Conservation (phyloP, 2,888 invertebrate genomes). For the Phalera bucephala region DNA sequence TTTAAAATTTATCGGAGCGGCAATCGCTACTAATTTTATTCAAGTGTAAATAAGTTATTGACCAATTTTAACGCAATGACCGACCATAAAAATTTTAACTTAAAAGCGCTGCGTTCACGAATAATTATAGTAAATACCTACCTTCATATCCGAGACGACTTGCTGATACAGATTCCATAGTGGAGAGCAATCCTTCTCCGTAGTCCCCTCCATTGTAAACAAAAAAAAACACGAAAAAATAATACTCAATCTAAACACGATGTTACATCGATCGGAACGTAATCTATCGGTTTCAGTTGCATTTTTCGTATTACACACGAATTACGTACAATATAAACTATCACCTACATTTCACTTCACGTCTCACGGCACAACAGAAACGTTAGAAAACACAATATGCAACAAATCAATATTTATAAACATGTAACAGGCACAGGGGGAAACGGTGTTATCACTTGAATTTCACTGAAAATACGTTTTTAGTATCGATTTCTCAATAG, state of each 20-base stretch:
- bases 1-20: no score
- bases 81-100: no score
- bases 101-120: no score
- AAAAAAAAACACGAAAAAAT: slow-evolving; percentile 47
- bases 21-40: no score
- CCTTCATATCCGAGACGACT: slow-evolving; percentile 98
- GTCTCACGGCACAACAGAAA: slow-evolving; percentile 47
- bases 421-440: slow-evolving; percentile 50
- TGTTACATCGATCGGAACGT: slow-evolving; percentile 55
- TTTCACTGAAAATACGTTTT: slow-evolving; percentile 27
- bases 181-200: slow-evolving; percentile 93
- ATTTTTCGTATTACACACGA: slow-evolving; percentile 47
- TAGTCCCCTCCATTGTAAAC: slow-evolving; percentile 86
- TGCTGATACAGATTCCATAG: slow-evolving; percentile 97
- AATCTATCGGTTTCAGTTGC: slow-evolving; percentile 64
- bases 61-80: no score
- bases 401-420: slow-evolving; percentile 82
- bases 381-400: slow-evolving; percentile 37
- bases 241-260: slow-evolving; percentile 51
- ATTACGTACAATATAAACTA: slow-evolving; percentile 30
- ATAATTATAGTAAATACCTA: slow-evolving; percentile 75
- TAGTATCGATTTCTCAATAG: slow-evolving; percentile 12
- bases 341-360: slow-evolving; percentile 71
- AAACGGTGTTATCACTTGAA: slow-evolving; percentile 37
- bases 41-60: no score